phyloP scores from a whole-genome alignment of 2,888 invertebrate genomes.

The Piscicola geometra region DNA sequence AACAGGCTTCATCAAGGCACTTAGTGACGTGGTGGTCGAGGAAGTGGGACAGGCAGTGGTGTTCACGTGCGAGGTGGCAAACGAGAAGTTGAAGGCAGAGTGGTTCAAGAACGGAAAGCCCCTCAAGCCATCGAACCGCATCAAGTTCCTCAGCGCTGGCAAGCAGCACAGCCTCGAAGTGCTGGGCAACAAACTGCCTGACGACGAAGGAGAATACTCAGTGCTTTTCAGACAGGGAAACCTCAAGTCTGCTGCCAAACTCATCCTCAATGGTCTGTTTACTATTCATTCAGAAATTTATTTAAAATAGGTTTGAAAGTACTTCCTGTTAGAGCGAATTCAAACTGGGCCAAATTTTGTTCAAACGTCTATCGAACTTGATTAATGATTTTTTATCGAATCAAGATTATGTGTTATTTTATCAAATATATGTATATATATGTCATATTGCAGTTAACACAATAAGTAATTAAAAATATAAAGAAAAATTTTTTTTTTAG shows the following conservation, averaged over 20 bases:
- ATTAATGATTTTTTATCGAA: too few relatives aligned
- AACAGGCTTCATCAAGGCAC: slow-evolving; percentile 49
- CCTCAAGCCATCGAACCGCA: slow-evolving; percentile 38
- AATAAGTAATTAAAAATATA: too few relatives aligned
- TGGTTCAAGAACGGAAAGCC: slow-evolving; percentile 61
- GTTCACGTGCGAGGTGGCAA: slow-evolving; percentile 76
- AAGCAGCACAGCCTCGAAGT: slow-evolving; percentile 73
- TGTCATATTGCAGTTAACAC: too few relatives aligned
- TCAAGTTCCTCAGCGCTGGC: slow-evolving; percentile 40
- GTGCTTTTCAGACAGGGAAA: slow-evolving; percentile 44
- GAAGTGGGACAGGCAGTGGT: slow-evolving; percentile 47
- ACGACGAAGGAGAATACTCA: slow-evolving; percentile 57
- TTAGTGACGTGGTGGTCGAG: slow-evolving; percentile 50
- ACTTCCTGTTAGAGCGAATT: too few relatives aligned
- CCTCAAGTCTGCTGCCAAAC: slow-evolving; percentile 48
- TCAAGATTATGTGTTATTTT: too few relatives aligned
- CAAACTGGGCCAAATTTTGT: too few relatives aligned
- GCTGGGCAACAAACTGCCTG: slow-evolving; percentile 66
- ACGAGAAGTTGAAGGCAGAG: slow-evolving; percentile 69
- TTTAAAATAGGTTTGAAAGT: too few relatives aligned
- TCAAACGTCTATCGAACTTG: too few relatives aligned
- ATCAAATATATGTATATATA: too few relatives aligned
- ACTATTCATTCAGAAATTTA: too few relatives aligned
- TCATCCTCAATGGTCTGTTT: slow-evolving; percentile 51
- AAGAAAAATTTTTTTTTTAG: too few relatives aligned